Evolutionary conservation across 2,113 vertebrate species (phyloP).

Genomic region (Gymnorhina tibicen): DNA sequence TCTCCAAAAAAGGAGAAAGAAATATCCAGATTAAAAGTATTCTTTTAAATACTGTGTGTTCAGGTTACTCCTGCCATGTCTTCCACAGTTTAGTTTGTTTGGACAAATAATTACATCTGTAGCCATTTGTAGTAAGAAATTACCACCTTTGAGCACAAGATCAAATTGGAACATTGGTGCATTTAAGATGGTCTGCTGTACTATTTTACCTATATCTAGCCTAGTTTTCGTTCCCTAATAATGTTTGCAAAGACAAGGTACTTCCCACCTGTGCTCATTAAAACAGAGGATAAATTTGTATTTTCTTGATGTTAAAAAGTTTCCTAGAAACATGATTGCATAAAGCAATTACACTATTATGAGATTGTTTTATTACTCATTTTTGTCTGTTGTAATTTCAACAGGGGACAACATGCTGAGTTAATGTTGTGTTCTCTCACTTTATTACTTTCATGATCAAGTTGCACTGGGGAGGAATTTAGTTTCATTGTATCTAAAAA

Average conservation of each 20-base stretch:
- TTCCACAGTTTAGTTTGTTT: background rate
- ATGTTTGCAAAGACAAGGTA: background rate
- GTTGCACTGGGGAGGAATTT: background rate
- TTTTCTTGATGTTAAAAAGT: background rate
- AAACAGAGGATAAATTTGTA: background rate
- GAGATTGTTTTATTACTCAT: background rate
- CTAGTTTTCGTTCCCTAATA: background rate
- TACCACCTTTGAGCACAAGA: background rate
- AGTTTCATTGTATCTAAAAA: background rate
- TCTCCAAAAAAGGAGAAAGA: background rate
- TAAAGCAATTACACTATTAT: conserved; percentile 30
- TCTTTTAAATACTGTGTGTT: background rate
- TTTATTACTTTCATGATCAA: conserved; percentile 38
- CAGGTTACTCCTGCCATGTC: background rate
- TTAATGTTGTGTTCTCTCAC: conserved; percentile 19
- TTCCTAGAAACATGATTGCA: conserved; percentile 16
- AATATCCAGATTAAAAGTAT: background rate
- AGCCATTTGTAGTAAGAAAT: background rate
- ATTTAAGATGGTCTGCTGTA: background rate
- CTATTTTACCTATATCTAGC: background rate
- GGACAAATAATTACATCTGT: background rate
- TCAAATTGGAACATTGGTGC: background rate
- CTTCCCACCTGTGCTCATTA: background rate
- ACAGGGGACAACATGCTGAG: background rate
- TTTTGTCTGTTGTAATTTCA: conserved; percentile 22